Evolutionary conservation across 2,113 vertebrate genomes (phyloP), one percentile per base, ranked within the genome.

Genomic region (human): DNA sequence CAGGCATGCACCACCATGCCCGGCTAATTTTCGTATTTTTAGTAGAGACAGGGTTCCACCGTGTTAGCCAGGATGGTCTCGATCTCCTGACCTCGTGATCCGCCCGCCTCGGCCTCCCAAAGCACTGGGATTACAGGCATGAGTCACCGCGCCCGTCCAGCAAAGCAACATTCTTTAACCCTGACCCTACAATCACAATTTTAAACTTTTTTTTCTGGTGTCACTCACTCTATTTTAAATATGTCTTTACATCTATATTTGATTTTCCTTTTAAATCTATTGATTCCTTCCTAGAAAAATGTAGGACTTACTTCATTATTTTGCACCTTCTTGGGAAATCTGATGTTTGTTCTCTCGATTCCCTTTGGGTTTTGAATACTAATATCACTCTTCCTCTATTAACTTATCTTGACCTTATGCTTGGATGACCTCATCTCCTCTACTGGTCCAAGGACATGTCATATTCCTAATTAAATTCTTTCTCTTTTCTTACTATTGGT

Each of bases 221-320:
- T n/a, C 17, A 89, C 11, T 48, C 4, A 48, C n/a, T 83, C 55
- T 59, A 45, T 61, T 72, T 81, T 70, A 72, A 82, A 90, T 23
- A 57, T 43, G 3, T 38, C 66, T 89, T 80, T 22, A 35, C 4
- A 61, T 79, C 45, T 76, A 20, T 43, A 64, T 2, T 85, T 78
- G 8, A 40, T 20, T 48, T 92, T 30, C 27, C 81, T 76, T 79
- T 64, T 64, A 64, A 96, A 92, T 25, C 38, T 79, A 50, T 6
- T 85, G 14, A 68, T 52, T 57, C 30, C 4, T 93, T 95, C 50
- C 48, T 73, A 70, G 18, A 70, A 80, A 98, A 97, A 93, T 55
- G 35, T 35, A 89, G 45, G 52, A 50, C 68, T 32, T 76, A 92
- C 68, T 30, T 43, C 66, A 85, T 82, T 84, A 78, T 70, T 50